Evolutionary conservation across 1,140 invertebrate genomes (phyloP), one percentile per base, ranked within the genome.

Genomic region (Drosophila teissieri): DNA sequence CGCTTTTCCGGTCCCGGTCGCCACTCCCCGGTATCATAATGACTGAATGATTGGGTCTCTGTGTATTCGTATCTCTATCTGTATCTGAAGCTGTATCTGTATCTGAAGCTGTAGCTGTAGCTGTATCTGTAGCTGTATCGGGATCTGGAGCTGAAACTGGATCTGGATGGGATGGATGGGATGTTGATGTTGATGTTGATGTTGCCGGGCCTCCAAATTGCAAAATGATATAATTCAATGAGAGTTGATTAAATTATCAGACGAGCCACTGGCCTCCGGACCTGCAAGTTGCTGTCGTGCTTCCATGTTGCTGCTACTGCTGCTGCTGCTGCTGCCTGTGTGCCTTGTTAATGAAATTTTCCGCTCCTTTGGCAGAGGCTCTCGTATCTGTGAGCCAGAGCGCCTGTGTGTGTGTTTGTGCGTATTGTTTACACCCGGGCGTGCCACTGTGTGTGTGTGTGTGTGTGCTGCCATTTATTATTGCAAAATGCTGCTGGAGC

Each of bases 181-280:
- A 19, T 19, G 19, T 1, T 1, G 19, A 19, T 19, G 19, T 19
- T 19, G 19, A 19, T 39, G 49, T 42, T 57, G 73, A 45, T 69
- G 64, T 31, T 69, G 67, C 42, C 15, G 60, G 61, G 49, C 53
- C 49, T 72, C 58, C 79, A 88, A 86, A 86, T 86, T 86, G 83
- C 83, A 88, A 86, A 86, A 86, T 86, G 83, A 86, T 86, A 86
- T 86, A 86, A 86, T 86, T 86, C 83, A 86, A 86, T 86, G 83
- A 86, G 83, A 86, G 83, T 86, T 86, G 83, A 86, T 86, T 86
- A 86, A 86, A 83, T 86, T 88, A 86, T 88, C 83, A 88, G 78
- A 53, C 40, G 17, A 55, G 53, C 15, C 48, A 51, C 24, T 51
- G 48, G 53, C 24, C 40, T 55, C 8, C 42, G 64, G 60, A 49